Base-by-base conservation (phyloP, 2,888 invertebrate species). In the Drosophila cyrtoloma region DNA sequence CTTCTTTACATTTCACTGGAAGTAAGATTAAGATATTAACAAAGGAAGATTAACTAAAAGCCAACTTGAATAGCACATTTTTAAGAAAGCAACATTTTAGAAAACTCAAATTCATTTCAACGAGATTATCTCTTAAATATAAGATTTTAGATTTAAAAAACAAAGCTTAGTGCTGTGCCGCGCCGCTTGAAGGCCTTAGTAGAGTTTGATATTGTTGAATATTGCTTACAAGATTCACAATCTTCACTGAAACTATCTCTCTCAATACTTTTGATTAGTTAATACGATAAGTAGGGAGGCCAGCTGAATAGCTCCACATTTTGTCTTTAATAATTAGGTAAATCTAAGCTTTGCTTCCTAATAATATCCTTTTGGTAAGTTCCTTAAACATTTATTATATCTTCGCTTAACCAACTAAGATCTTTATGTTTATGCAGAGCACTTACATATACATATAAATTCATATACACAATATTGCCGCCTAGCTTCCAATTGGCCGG, bases 401-500 rank as follows among this genome's bases (percentile, higher is more conserved):
- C 10, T 33, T 12, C 33, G n/a, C 0, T n/a, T 10, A 22, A 22
- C 22, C 22, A 44, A 14, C 7, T 14, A 7, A 47, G 22, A 47
- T 14, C 14, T 22, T 58, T 39, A 19, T 32, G n/a, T 32, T 7
- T 6, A 14, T 39, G 37, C 7, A 5, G 10, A 9, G 6, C 0
- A 59, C n/a, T 19, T 9, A 22, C n/a, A 12, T 19, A 32, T 59
- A 22, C 30, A n/a, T 33, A n/a, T 14, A 42, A 30, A 9, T 33
- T 5, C 28, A 7, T n/a, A 22, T n/a, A 14, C 10, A 16, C 5
- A 42, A 42, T n/a, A 16, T 51, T 39, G 26, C 19, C 55, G 37
- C n/a, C n/a, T 37, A 30, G n/a, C 52, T 50, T 53, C 4, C 59
- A 59, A 39, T 75, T 75, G 87, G 37, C 85, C 86, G 89, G 85